These are phyloP conservation scores for Garra rufa DNA, from an alignment of 2,113 vertebrate genomes.

Conservation along the genomic window DNA sequence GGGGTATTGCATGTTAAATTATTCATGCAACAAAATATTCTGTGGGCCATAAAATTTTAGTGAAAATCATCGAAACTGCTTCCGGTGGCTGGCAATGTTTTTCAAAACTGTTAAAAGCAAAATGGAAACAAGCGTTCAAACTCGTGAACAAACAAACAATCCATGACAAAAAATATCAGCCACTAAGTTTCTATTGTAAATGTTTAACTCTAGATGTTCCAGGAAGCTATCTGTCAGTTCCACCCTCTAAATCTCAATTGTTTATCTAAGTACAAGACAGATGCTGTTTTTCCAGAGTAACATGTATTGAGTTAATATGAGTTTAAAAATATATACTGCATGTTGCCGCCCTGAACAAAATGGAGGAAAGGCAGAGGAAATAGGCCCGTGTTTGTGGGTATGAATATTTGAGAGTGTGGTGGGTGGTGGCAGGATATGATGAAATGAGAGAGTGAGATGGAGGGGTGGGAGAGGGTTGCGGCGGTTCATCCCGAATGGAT, in stretches of 20 bases:
- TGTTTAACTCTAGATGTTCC: not conserved
- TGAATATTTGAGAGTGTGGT: conserved; percentile 16
- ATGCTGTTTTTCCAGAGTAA: not conserved
- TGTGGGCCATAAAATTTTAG: too few relatives aligned
- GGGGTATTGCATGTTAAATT: too few relatives aligned
- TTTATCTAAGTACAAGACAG: not conserved
- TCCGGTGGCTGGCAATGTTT: too few relatives aligned
- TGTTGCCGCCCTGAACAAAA: conserved; percentile 8
- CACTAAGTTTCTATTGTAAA: not conserved
- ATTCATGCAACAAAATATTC: too few relatives aligned
- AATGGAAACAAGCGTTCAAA: not conserved
- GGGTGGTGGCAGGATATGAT: not conserved
- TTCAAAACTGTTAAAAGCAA: too few relatives aligned
- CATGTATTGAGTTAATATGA: not conserved
- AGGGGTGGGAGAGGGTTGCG: conserved; percentile 56
- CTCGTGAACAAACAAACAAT: not conserved
- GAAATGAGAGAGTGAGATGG: conserved; percentile 31
- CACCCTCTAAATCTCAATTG: not conserved
- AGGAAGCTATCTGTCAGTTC: not conserved
- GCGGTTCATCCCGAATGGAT: conserved; percentile 69
- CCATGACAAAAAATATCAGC: not conserved
- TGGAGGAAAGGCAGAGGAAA: not conserved
- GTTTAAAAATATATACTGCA: not conserved
- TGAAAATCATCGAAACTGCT: too few relatives aligned
- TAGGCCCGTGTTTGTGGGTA: not conserved